Conservation (phyloP, 2,113 vertebrate species). For the Chaetura pelagica region DNA sequence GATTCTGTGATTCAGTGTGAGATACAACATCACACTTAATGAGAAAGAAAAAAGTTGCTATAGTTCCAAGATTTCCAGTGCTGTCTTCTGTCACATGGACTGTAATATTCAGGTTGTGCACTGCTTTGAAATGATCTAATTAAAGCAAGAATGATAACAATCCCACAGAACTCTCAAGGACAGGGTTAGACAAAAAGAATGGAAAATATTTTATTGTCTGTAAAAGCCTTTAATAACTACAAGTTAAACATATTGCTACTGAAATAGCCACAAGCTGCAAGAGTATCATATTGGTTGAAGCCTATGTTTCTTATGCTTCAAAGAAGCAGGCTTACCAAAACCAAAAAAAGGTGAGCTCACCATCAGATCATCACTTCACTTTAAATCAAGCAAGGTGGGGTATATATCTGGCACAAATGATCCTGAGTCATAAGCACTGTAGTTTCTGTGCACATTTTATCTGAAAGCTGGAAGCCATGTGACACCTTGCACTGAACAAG, state of each 20-base stretch:
- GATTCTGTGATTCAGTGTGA: too few relatives aligned
- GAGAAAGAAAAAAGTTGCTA: neutral
- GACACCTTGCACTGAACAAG: neutral
- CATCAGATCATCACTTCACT: neutral
- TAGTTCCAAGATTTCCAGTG: neutral
- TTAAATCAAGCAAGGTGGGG: neutral
- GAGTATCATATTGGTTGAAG: rapidly evolving
- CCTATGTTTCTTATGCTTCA: neutral
- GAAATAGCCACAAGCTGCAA: neutral
- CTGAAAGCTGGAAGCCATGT: neutral
- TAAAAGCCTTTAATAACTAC: neutral
- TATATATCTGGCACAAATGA: neutral
- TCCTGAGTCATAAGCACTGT: neutral
- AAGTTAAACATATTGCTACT: neutral
- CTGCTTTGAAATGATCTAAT: neutral
- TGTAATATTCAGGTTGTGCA: neutral
- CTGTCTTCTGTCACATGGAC: neutral
- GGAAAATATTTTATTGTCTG: neutral
- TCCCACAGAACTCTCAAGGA: neutral
- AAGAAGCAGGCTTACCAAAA: neutral
- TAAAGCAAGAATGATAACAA: neutral
- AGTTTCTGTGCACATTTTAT: neutral
- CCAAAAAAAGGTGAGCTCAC: neutral
- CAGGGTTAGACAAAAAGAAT: neutral
- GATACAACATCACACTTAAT: rapidly evolving